These are phyloP conservation scores for Reticulitermes speratus DNA, from an alignment of 1,140 invertebrate genomes.

Conservation along the genomic window DNA sequence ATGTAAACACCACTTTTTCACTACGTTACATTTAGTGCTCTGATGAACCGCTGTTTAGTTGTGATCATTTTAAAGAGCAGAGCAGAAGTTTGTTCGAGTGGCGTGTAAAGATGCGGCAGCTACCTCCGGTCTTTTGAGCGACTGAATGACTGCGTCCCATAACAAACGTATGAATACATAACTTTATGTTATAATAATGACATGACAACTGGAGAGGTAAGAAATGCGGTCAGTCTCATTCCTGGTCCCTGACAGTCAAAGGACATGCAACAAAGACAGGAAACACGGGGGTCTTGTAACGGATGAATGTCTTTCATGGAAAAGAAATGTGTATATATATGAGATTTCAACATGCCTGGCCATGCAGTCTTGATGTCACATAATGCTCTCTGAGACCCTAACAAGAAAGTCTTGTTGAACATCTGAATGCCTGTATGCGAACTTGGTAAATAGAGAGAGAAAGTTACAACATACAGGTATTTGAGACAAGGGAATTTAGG, in stretches of 20 bases:
- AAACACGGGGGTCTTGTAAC: too few relatives aligned
- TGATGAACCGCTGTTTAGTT: neutral
- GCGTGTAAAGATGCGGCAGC: neutral
- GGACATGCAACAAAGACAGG: neutral
- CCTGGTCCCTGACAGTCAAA: neutral
- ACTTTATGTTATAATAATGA: neutral
- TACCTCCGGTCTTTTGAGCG: neutral
- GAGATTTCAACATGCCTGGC: too few relatives aligned
- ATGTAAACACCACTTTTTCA: neutral
- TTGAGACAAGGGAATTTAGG: too few relatives aligned
- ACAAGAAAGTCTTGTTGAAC: too few relatives aligned
- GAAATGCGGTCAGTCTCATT: neutral
- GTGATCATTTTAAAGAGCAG: neutral
- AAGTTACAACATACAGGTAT: too few relatives aligned
- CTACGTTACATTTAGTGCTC: neutral
- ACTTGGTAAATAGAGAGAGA: too few relatives aligned
- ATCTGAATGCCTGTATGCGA: too few relatives aligned
- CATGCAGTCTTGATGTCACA: too few relatives aligned
- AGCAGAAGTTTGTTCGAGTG: neutral
- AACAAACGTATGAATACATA: slow-evolving; percentile 17
- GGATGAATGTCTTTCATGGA: too few relatives aligned
- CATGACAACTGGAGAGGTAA: slow-evolving; percentile 2
- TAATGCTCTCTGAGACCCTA: too few relatives aligned
- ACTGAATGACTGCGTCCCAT: neutral
- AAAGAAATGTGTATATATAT: too few relatives aligned